phyloP scores from a whole-genome alignment of 1,140 invertebrate species.

The Caenorhabditis latens region DNA sequence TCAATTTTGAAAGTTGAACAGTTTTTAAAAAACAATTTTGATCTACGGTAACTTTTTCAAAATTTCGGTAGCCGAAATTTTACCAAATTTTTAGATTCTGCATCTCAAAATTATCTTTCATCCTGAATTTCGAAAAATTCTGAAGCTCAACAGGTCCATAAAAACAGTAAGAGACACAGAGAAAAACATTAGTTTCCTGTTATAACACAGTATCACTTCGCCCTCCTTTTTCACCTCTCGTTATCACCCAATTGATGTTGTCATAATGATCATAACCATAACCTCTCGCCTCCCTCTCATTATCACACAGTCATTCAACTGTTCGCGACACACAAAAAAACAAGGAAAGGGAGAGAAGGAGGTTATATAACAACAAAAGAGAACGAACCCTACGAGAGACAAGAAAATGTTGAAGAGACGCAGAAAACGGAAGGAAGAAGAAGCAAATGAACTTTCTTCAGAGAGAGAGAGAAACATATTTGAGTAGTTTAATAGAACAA shows the following conservation, averaged over 20 bases:
- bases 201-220: neutral
- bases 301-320: neutral
- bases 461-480: neutral
- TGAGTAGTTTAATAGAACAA: neutral
- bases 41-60: too few species aligned
- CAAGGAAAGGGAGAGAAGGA: neutral
- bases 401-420: conserved; percentile 5
- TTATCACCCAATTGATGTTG: conserved; percentile 9
- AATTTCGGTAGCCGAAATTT: too few species aligned
- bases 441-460: neutral
- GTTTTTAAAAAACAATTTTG: too few species aligned
- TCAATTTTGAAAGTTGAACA: too few species aligned
- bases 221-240: neutral
- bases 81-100: too few species aligned
- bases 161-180: too few species aligned
- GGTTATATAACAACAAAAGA: neutral
- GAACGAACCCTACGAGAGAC: neutral
- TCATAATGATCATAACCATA: conserved; percentile 18
- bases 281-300: neutral
- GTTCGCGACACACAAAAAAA: neutral
- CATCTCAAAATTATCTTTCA: too few species aligned
- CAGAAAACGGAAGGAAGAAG: conserved; percentile 13
- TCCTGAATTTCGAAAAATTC: too few species aligned
- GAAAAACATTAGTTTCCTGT: too few species aligned
- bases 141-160: too few species aligned